Conservation (phyloP, 2,888 invertebrate genomes). For the Lymantria monacha region DNA sequence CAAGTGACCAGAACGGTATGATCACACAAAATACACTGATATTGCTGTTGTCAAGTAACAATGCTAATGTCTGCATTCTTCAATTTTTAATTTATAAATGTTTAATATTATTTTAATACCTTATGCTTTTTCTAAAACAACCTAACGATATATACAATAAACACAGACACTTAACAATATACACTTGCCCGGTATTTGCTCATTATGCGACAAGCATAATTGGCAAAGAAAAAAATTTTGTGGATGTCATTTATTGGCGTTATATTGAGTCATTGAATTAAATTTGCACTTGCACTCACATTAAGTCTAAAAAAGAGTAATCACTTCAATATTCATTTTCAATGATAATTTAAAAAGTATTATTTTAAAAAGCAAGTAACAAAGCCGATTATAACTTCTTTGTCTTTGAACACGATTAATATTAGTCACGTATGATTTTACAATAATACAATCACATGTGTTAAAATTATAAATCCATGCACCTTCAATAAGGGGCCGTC, state of each 20-base stretch:
- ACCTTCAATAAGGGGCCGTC: too few relatives aligned
- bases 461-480: not conserved
- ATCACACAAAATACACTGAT: constrained; percentile 26
- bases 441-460: not conserved
- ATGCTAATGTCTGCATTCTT: constrained; percentile 46
- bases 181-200: constrained; percentile 73
- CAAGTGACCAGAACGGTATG: constrained; percentile 94
- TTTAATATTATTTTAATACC: constrained; percentile 33
- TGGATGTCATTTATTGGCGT: constrained; percentile 76
- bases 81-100: constrained; percentile 40
- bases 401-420: too few relatives aligned
- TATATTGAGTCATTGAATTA: constrained; percentile 9
- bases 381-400: too few relatives aligned
- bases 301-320: constrained; percentile 17
- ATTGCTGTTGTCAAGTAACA: constrained; percentile 41
- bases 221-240: constrained; percentile 62
- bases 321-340: not conserved
- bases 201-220: constrained; percentile 79
- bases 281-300: constrained; percentile 38
- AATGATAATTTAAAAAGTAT: too few relatives aligned
- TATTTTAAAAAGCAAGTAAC: too few relatives aligned
- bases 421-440: not conserved
- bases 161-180: constrained; percentile 35
- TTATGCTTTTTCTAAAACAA: constrained; percentile 6
- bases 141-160: constrained; percentile 1